A percentile compares a stretch with the other conserved stretches of the same genome.
Evolutionary conservation across 2,113 vertebrate genomes (phyloP).

Genomic region (Pionites leucogaster): DNA sequence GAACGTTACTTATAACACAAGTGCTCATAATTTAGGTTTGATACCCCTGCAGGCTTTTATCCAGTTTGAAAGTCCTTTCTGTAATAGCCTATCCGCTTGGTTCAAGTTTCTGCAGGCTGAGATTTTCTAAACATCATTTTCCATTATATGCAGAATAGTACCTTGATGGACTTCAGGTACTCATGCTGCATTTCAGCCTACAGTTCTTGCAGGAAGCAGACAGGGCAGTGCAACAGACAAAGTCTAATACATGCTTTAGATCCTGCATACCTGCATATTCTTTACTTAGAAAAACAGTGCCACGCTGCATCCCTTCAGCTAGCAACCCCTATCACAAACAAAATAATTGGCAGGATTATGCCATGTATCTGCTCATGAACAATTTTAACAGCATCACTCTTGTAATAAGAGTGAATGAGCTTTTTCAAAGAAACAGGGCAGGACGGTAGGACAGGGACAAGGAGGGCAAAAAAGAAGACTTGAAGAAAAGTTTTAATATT

Average conservation of each 20-base stretch:
- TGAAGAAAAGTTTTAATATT: neutral
- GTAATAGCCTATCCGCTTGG: neutral
- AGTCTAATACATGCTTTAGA: neutral
- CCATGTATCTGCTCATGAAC: neutral
- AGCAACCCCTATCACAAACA: neutral
- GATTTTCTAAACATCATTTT: neutral
- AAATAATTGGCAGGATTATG: neutral
- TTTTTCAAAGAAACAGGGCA: neutral
- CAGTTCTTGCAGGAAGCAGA: neutral
- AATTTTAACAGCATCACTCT: neutral
- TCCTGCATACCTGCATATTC: neutral
- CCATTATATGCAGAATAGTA: too few relatives aligned
- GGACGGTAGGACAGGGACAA: accelerated
- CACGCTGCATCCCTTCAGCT: accelerated
- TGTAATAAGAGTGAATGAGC: neutral
- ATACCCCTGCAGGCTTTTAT: neutral
- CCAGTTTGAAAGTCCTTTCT: neutral
- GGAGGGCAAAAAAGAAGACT: neutral
- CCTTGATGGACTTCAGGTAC: neutral
- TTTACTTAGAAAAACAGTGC: neutral
- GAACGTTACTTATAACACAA: neutral
- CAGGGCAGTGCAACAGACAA: neutral
- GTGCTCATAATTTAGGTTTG: neutral
- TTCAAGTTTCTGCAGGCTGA: neutral
- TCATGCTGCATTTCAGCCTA: neutral